phyloP scores from a whole-genome alignment of 2,113 vertebrate genomes.

The Xiphophorus couchianus region DNA sequence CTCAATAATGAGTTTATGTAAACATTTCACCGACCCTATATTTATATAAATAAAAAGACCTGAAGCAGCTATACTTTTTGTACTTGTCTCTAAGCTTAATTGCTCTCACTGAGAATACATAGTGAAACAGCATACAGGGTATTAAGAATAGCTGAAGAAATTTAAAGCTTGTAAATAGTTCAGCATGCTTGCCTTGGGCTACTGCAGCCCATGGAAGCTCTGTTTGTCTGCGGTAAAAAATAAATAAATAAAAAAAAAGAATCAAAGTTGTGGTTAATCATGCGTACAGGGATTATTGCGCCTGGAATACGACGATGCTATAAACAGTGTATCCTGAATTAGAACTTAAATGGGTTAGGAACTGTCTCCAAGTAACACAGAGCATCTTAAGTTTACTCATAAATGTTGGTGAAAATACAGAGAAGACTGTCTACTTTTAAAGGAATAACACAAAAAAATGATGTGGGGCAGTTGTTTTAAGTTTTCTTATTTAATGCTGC shows the following conservation, averaged over 20 bases:
- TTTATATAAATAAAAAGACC: not conserved
- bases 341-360: constrained; percentile 45
- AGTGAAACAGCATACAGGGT: not conserved
- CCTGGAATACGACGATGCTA: constrained; percentile 39
- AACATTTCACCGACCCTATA: not conserved
- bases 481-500: constrained; percentile 20
- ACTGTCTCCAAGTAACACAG: constrained; percentile 30
- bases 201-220: constrained; percentile 13
- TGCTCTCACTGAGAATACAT: not conserved
- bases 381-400: constrained; percentile 32
- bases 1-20: not conserved
- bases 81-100: not conserved
- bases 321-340: constrained; percentile 54
- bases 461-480: constrained; percentile 17
- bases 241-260: not conserved
- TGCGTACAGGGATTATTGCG: constrained; percentile 48
- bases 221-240: constrained; percentile 17
- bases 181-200: not conserved
- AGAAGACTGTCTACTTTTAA: constrained; percentile 18
- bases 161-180: constrained; percentile 5
- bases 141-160: constrained; percentile 11
- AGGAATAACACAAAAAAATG: constrained; percentile 27
- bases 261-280: constrained; percentile 51
- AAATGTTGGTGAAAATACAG: constrained; percentile 28
- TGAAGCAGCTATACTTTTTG: not conserved